A percentile compares a stretch with the other conserved stretches of the same genome.
phyloP scores from a whole-genome alignment of 1,140 invertebrate species.

The Plodia interpunctella region DNA sequence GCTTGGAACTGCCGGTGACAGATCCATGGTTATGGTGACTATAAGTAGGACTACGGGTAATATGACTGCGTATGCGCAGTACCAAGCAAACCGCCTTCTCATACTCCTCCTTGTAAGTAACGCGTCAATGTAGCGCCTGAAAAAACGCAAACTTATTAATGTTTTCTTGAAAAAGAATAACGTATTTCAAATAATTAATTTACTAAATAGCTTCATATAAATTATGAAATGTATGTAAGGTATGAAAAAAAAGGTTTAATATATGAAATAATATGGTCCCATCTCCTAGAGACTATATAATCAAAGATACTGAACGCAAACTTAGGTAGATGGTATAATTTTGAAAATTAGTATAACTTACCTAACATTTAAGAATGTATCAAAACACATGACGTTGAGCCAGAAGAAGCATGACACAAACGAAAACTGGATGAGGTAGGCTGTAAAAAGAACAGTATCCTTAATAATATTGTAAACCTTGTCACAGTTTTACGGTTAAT shows the following conservation, averaged over 20 bases:
- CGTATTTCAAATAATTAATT: too few species aligned
- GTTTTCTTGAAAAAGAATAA: too few species aligned
- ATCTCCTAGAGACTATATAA: too few species aligned
- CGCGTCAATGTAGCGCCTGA: constrained; percentile 53
- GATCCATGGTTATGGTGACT: constrained; percentile 78
- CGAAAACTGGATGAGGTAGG: constrained; percentile 81
- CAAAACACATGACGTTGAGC: constrained; percentile 82
- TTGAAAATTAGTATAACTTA: constrained; percentile 33
- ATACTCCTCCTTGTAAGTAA: constrained; percentile 59
- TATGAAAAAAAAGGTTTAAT: too few species aligned
- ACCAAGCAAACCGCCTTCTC: constrained; percentile 62
- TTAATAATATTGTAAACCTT: too few species aligned
- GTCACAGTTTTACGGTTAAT: too few species aligned
- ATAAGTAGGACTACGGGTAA: constrained; percentile 72
- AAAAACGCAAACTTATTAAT: constrained; percentile 9
- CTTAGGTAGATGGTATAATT: too few species aligned
- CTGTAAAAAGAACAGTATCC: constrained; percentile 58
- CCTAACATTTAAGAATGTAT: constrained; percentile 76
- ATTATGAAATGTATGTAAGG: too few species aligned
- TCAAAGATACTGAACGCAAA: too few species aligned
- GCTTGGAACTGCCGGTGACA: constrained; percentile 73
- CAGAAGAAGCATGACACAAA: constrained; percentile 84
- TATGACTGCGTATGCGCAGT: constrained; percentile 60
- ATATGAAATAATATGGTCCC: too few species aligned
- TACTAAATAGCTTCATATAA: too few species aligned